These are phyloP conservation scores for Gulo gulo DNA, from an alignment of 2,113 vertebrate genomes.

Conservation along the genomic window DNA sequence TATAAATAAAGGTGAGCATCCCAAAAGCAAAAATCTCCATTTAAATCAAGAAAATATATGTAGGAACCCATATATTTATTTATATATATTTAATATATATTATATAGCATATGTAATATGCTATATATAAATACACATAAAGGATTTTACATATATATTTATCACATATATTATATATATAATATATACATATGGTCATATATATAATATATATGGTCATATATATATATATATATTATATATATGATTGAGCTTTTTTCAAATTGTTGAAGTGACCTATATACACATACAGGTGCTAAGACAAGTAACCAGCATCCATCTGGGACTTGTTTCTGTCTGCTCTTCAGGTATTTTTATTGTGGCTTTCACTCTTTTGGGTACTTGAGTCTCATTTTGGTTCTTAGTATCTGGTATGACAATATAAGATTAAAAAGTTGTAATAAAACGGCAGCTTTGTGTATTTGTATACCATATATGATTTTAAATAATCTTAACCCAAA, in stretches of 20 bases:
- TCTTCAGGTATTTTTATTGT: neutral
- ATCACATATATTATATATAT: neutral
- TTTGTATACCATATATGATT: neutral
- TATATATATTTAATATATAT: neutral
- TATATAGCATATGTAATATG: neutral
- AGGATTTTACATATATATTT: neutral
- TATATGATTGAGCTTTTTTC: neutral
- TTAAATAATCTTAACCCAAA: neutral
- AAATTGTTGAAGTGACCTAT: neutral
- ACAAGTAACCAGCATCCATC: neutral
- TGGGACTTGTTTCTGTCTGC: neutral
- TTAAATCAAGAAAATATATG: neutral
- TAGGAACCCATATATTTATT: neutral
- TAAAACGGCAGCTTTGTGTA: neutral
- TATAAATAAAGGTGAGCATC: neutral
- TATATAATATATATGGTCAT: neutral
- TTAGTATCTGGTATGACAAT: neutral
- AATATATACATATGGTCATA: neutral
- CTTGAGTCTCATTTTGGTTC: neutral
- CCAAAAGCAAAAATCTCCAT: neutral
- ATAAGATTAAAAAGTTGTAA: neutral
- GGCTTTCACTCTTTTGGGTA: neutral
- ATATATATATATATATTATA: neutral
- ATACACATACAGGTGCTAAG: neutral
- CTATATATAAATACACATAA: neutral